Conservation (phyloP, 2,797 vertebrate genomes). For the Lepidocolaptes lacrymiger region DNA sequence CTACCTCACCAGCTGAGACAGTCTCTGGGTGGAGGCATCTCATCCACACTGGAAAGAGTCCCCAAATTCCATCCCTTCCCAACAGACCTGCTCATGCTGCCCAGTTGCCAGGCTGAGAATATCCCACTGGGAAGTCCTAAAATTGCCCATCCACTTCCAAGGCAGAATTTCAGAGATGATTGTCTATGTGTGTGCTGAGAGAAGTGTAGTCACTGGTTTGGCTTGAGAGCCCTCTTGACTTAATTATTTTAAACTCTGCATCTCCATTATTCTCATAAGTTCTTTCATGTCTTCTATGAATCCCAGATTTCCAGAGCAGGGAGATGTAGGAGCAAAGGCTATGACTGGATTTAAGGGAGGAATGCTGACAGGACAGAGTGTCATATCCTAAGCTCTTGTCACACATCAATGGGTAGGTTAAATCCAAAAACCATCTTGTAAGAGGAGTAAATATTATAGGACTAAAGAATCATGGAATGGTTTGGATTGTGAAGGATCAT, state of each 20-base stretch:
- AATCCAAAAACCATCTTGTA: background rate
- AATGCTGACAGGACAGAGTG: background rate
- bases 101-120: background rate
- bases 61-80: background rate
- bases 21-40: background rate
- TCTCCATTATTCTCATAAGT: background rate
- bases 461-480: background rate
- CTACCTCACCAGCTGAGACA: background rate
- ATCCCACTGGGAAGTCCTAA: background rate
- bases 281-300: background rate
- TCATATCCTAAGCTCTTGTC: background rate
- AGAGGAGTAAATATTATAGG: background rate
- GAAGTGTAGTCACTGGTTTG: background rate
- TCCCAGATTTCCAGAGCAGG: background rate
- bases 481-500: background rate
- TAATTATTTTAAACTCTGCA: background rate
- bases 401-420: background rate
- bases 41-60: background rate
- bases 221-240: background rate
- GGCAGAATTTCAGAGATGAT: background rate
- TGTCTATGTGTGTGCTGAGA: too few relatives aligned
- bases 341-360: background rate
- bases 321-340: background rate
- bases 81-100: background rate
- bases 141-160: background rate